Conservation (phyloP, 2,888 invertebrate genomes). For the Empis livida region DNA sequence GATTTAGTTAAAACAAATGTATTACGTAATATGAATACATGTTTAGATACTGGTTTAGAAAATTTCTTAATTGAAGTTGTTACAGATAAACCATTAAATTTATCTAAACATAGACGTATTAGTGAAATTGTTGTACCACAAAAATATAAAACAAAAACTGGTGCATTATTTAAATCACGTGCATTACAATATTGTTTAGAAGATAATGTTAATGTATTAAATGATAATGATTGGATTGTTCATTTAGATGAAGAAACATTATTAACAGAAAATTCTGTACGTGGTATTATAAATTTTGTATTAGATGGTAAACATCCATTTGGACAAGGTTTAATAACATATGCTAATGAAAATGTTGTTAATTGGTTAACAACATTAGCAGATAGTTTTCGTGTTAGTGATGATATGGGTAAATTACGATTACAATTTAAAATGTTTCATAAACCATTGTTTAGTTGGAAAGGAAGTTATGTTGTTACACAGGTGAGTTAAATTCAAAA, state of each 20-base stretch:
- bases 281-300: conserved; percentile 87
- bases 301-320: conserved; percentile 88
- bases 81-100: conserved; percentile 72
- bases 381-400: conserved; percentile 89
- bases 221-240: conserved; percentile 91
- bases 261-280: conserved; percentile 79
- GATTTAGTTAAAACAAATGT: conserved; percentile 81
- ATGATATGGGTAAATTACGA: conserved; percentile 94
- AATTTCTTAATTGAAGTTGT: conserved; percentile 95
- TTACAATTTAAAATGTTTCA: conserved; percentile 88
- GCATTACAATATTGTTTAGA: conserved; percentile 93
- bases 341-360: conserved; percentile 91
- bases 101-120: conserved; percentile 66
- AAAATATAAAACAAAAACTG: conserved; percentile 75
- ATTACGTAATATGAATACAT: conserved; percentile 71
- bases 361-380: conserved; percentile 95
- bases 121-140: conserved; percentile 82
- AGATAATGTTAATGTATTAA: conserved; percentile 70
- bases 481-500: conserved; percentile 49
- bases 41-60: conserved; percentile 79
- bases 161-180: conserved; percentile 86
- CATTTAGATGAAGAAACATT: conserved; percentile 95
- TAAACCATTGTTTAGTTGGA: conserved; percentile 93
- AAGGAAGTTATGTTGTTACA: conserved; percentile 94
- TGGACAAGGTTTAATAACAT: conserved; percentile 91